phyloP scores from a whole-genome alignment of 2,113 vertebrate species.

The Perca flavescens region DNA sequence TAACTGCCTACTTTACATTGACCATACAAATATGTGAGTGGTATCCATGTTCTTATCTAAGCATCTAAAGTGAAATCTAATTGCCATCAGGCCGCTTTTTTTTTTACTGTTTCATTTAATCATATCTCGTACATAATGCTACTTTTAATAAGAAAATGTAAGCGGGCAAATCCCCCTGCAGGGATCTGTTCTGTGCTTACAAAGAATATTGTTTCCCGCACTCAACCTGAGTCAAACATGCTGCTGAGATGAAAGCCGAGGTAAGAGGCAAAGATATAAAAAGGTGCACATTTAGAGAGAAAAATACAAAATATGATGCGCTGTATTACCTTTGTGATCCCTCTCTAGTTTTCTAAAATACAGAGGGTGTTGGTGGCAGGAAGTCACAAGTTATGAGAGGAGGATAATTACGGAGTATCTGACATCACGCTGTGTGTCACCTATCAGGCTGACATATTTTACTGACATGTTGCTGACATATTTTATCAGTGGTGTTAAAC shows the following conservation, averaged over 20 bases:
- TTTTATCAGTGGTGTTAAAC: slow-evolving; percentile 42
- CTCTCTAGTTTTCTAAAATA: background rate
- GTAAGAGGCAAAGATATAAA: slow-evolving; percentile 11
- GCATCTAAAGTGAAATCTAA: background rate
- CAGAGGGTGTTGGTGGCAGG: slow-evolving; percentile 18
- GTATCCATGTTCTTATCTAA: background rate
- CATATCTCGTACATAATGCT: slow-evolving; percentile 34
- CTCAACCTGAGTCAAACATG: slow-evolving; percentile 10
- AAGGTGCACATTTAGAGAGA: slow-evolving; percentile 10
- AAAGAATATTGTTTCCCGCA: slow-evolving; percentile 5
- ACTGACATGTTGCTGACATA: slow-evolving; percentile 24
- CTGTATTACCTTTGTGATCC: slow-evolving; percentile 3
- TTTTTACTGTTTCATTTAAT: background rate
- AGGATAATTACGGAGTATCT: slow-evolving; percentile 41
- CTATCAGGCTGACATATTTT: slow-evolving; percentile 2
- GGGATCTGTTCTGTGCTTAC: background rate
- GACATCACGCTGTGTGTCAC: slow-evolving; percentile 14
- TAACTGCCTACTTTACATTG: background rate
- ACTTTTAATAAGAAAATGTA: slow-evolving; percentile 4
- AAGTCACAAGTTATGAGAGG: slow-evolving; percentile 23
- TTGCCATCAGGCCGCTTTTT: background rate
- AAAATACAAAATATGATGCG: background rate
- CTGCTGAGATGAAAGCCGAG: slow-evolving; percentile 46
- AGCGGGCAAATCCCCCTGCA: slow-evolving; percentile 2
- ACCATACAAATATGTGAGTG: background rate